Evolutionary conservation across 2,113 vertebrate genomes (phyloP).

Genomic region (Podilymbus podiceps): DNA sequence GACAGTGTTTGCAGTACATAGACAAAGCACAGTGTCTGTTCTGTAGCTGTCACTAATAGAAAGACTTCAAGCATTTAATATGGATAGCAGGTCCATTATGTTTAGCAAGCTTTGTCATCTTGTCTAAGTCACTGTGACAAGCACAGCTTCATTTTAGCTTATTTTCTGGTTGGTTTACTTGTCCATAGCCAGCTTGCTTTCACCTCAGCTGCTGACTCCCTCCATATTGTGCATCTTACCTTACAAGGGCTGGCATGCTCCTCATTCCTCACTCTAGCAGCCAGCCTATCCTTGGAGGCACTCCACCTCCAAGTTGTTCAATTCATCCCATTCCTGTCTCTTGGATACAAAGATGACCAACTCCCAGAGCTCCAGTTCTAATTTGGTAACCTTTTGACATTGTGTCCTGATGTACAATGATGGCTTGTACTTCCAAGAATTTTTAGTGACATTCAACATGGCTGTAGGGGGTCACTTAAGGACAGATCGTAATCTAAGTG

Average conservation of each 20-base stretch:
- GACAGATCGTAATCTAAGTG: background rate
- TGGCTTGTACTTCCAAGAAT: background rate
- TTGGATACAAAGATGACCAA: background rate
- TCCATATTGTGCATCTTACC: background rate
- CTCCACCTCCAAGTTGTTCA: background rate
- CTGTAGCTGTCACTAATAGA: background rate
- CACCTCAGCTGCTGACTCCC: background rate
- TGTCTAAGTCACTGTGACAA: background rate
- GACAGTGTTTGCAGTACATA: background rate
- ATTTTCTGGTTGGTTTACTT: background rate
- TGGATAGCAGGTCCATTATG: background rate
- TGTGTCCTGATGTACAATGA: background rate
- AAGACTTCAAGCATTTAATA: background rate
- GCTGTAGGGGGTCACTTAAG: background rate
- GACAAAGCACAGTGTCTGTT: background rate
- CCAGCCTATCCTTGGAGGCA: background rate
- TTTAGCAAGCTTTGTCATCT: background rate
- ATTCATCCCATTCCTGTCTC: background rate
- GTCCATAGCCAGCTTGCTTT: background rate
- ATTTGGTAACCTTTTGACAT: background rate
- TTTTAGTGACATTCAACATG: background rate
- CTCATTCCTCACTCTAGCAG: background rate
- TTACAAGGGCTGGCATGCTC: background rate
- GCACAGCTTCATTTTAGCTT: background rate
- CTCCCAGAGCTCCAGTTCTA: background rate